Percentiles rank a stretch among this genome's conserved stretches.
Conservation (phyloP, 2,888 invertebrate genomes). For the Minunthozetes semirufus region DNA sequence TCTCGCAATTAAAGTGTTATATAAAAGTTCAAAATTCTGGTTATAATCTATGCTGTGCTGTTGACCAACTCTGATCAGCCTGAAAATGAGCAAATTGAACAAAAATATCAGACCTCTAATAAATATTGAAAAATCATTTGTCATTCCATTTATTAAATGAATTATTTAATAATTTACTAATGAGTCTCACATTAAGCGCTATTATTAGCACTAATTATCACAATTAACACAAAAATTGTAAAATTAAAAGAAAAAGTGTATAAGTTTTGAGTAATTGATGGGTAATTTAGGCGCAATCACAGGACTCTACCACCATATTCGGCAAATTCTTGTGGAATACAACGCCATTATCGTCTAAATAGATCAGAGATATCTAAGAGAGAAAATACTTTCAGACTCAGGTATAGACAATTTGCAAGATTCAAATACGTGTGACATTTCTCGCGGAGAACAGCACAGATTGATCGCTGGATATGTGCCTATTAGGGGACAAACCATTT, state of each 20-base stretch:
- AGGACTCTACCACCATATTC: constrained; percentile 84
- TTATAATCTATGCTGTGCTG: too few species aligned
- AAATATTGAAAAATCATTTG: not conserved
- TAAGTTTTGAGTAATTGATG: not conserved
- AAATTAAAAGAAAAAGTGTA: not conserved
- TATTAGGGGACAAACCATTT: not conserved
- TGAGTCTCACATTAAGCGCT: not conserved
- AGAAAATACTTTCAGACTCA: not conserved
- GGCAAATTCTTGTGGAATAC: constrained; percentile 70
- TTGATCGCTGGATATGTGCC: constrained; percentile 36
- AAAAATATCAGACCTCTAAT: not conserved
- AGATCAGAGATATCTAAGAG: constrained; percentile 56
- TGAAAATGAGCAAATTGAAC: not conserved
- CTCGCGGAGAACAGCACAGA: constrained; percentile 72
- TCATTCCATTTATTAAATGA: not conserved
- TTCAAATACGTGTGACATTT: constrained; percentile 61
- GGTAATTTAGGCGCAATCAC: constrained; percentile 59
- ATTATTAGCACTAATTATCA: not conserved
- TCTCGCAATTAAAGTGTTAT: too few species aligned
- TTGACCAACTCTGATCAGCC: not conserved
- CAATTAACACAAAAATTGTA: not conserved
- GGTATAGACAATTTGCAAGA: constrained; percentile 44
- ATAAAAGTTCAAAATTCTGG: too few species aligned
- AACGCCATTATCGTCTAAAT: constrained; percentile 69
- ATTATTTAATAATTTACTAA: constrained; percentile 9